Evolutionary conservation across 35 echinoderm and acorn worm species (phyloP), one percentile per base, ranked within the genome.

Genomic region (Diadema setosum): DNA sequence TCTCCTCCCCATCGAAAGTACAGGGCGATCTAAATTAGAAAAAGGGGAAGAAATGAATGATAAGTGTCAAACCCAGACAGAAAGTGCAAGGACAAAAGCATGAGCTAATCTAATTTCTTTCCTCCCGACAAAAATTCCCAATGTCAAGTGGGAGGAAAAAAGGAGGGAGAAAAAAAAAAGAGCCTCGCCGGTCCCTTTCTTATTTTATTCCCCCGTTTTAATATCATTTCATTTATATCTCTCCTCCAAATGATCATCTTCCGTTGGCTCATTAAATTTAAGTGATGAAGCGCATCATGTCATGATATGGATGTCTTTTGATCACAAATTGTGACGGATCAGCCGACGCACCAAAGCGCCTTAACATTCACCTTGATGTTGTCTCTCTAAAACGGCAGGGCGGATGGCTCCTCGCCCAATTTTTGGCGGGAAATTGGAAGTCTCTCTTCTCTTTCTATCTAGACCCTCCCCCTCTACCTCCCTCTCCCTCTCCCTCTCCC

Each of bases 31-130:
- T n/a, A n/a, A n/a, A n/a, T n/a, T n/a, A n/a, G n/a, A n/a, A n/a
- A n/a, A n/a, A n/a, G n/a, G n/a, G n/a, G n/a, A n/a, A n/a, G n/a
- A n/a, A n/a, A n/a, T n/a, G n/a, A n/a, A n/a, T n/a, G n/a, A n/a
- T n/a, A n/a, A n/a, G 63, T 67, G 30, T 34, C 63, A 67, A 26
- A n/a, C 63, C 37, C 25, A 67, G 23, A 65, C 61, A 67, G 21
- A 67, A 67, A 67, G 63, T 67, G 63, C 63, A 67, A 67, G 63
- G 63, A 67, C 63, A 67, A 67, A 67, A 67, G 63, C 27, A 67
- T 67, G 63, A 67, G 30, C 37, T 67, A 67, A 67, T 67, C 63
- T 67, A 67, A 67, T 67, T 67, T 67, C 63, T 67, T 67, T 67
- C 63, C 63, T 67, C 20, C 30, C 63, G 63, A 67, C 63, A 67